Evolutionary conservation across 2,113 vertebrate species (phyloP).

Genomic region (Helogale parvula): DNA sequence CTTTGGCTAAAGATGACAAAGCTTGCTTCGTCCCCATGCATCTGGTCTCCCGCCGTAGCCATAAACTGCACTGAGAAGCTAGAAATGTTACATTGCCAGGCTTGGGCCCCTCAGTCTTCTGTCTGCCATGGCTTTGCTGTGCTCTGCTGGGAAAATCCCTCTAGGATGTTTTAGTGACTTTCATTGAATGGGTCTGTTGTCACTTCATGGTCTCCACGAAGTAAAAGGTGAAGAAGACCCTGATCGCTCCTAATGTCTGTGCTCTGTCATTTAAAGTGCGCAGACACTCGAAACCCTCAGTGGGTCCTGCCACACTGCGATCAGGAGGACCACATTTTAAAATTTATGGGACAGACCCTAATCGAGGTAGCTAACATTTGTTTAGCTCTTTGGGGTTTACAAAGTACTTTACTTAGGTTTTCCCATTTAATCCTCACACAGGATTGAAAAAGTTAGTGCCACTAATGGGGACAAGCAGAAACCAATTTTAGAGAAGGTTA

Average conservation of each 20-base stretch:
- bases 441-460: slow-evolving; percentile 16
- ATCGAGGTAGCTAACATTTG: slow-evolving; percentile 58
- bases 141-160: not conserved
- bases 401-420: slow-evolving; percentile 46
- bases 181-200: not conserved
- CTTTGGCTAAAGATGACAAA: not conserved
- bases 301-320: not conserved
- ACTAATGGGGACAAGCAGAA: slow-evolving; percentile 36
- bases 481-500: slow-evolving; percentile 55
- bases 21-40: not conserved
- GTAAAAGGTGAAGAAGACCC: not conserved
- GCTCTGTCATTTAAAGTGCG: not conserved
- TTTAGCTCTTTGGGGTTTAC: not conserved
- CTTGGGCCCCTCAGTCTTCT: not conserved
- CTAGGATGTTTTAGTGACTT: not conserved
- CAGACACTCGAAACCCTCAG: rapidly evolving
- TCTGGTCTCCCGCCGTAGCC: not conserved
- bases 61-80: not conserved
- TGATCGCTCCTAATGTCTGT: rapidly evolving
- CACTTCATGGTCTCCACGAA: not conserved
- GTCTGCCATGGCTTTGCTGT: not conserved
- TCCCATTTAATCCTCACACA: slow-evolving; percentile 59
- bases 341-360: not conserved
- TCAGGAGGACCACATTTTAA: not conserved
- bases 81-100: no score